Conservation (phyloP, 2,113 vertebrate species). For the Nothobranchius kuhntae region DNA sequence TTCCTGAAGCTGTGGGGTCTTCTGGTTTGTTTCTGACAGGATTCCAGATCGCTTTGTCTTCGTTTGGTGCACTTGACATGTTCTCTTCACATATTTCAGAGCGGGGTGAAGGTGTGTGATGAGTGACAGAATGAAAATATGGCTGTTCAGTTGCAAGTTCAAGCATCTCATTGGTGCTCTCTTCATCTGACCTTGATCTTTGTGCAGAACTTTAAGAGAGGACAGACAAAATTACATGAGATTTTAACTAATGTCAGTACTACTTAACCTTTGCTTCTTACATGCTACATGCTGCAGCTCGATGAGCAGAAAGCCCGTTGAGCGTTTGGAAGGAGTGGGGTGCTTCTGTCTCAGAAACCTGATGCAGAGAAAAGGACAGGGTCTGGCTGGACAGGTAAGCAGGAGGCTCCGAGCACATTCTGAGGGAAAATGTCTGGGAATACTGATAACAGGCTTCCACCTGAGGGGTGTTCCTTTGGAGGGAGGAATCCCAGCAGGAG, state of each 20-base stretch:
- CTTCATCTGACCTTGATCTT: slow-evolving; percentile 12
- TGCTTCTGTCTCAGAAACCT: slow-evolving; percentile 8
- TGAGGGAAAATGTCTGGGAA: slow-evolving; percentile 40
- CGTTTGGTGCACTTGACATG: slow-evolving; percentile 4
- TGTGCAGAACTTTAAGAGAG: slow-evolving; percentile 34
- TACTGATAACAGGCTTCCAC: slow-evolving; percentile 17
- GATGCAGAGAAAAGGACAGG: slow-evolving; percentile 29
- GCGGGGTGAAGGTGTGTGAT: not conserved
- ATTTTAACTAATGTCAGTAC: no score
- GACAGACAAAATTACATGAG: not conserved
- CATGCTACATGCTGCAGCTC: slow-evolving; percentile 22
- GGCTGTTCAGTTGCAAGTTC: slow-evolving; percentile 5
- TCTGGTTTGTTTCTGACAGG: slow-evolving; percentile 4
- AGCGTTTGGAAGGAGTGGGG: slow-evolving; percentile 14
- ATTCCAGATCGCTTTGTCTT: slow-evolving; percentile 5
- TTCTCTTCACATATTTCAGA: slow-evolving; percentile 4
- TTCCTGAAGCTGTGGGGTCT: slow-evolving; percentile 6
- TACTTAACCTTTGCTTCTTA: slow-evolving; percentile 27
- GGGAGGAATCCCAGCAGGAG: slow-evolving; percentile 33
- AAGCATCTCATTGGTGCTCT: slow-evolving; percentile 9
- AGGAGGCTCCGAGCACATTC: slow-evolving; percentile 12
- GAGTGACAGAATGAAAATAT: not conserved
- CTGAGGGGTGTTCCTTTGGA: slow-evolving; percentile 24
- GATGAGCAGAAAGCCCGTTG: slow-evolving; percentile 1
- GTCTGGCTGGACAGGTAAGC: slow-evolving; percentile 26